These are phyloP conservation scores for Dendrocincla tyrannina DNA, from an alignment of 2,797 vertebrate genomes.

Conservation along the genomic window DNA sequence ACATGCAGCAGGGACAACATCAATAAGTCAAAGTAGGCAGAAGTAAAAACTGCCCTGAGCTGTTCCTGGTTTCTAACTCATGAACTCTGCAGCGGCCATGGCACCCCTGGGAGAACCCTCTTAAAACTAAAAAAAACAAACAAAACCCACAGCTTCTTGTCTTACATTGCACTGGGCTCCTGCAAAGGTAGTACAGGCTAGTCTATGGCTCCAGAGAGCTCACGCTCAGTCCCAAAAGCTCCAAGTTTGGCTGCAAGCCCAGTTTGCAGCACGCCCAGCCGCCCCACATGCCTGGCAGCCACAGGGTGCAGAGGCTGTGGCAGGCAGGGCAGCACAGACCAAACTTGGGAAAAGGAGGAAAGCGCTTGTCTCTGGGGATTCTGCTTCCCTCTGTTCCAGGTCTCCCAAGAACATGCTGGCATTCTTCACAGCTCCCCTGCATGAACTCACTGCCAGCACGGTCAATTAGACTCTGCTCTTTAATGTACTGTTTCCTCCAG, in stretches of 20 bases:
- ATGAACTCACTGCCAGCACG: rapidly evolving
- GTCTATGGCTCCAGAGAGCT: not conserved
- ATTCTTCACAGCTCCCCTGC: not conserved
- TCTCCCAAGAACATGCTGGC: not conserved
- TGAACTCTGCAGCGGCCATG: not conserved
- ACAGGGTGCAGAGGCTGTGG: not conserved
- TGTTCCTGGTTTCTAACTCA: not conserved
- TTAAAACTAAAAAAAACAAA: too few species aligned
- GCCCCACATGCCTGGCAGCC: not conserved
- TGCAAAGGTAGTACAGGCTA: not conserved
- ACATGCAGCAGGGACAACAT: not conserved
- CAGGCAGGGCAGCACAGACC: not conserved
- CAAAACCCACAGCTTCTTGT: not conserved
- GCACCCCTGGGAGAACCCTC: not conserved
- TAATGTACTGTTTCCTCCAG: conserved; percentile 41
- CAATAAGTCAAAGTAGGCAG: not conserved
- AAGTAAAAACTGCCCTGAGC: not conserved
- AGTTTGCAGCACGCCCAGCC: not conserved
- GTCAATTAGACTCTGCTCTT: conserved; percentile 19
- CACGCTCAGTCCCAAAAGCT: not conserved
- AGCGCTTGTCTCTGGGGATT: not conserved
- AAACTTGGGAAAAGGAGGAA: not conserved
- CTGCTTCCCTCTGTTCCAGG: not conserved
- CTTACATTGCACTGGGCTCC: not conserved
- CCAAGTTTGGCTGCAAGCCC: not conserved